Conservation (phyloP, 2,113 vertebrate genomes). For the Silurus meridionalis region DNA sequence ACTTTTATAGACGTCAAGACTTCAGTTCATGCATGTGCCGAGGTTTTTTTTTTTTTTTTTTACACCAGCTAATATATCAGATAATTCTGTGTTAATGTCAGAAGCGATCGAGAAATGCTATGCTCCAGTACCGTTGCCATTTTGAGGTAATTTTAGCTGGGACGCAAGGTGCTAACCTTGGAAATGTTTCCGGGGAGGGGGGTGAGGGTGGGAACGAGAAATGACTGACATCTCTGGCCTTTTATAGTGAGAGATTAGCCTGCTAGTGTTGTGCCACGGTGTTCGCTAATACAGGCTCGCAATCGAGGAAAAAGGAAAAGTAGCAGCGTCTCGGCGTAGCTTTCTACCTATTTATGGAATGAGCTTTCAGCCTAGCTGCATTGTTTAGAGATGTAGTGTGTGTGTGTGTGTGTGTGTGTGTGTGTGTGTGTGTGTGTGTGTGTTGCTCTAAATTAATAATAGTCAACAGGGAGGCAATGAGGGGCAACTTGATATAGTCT, state of each 20-base stretch:
- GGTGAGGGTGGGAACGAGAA: neutral
- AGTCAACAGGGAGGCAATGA: neutral
- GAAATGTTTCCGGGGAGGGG: slow-evolving; percentile 26
- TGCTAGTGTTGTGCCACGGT: neutral
- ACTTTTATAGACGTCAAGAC: neutral
- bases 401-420: slow-evolving; percentile 14
- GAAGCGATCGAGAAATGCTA: slow-evolving; percentile 31
- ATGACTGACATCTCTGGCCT: slow-evolving; percentile 46
- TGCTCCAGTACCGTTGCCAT: slow-evolving; percentile 41
- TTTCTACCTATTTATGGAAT: neutral
- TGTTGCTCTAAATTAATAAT: slow-evolving; percentile 4
- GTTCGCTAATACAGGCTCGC: neutral
- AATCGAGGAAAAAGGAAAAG: neutral
- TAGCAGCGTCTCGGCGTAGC: neutral
- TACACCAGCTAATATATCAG: slow-evolving; percentile 12
- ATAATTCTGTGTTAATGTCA: slow-evolving; percentile 20
- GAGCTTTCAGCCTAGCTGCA: slow-evolving; percentile 5
- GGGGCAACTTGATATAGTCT: neutral
- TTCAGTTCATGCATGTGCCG: neutral
- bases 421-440: slow-evolving; percentile 16
- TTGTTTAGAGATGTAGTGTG: neutral
- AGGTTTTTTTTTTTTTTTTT: neutral
- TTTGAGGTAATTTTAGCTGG: slow-evolving; percentile 34
- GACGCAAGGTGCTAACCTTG: slow-evolving; percentile 38
- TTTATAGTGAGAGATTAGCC: slow-evolving; percentile 38